A percentile compares a stretch with the other conserved stretches of the same genome.
Evolutionary conservation across 1,140 invertebrate genomes (phyloP).

Genomic region (Matsumurasca onukii): DNA sequence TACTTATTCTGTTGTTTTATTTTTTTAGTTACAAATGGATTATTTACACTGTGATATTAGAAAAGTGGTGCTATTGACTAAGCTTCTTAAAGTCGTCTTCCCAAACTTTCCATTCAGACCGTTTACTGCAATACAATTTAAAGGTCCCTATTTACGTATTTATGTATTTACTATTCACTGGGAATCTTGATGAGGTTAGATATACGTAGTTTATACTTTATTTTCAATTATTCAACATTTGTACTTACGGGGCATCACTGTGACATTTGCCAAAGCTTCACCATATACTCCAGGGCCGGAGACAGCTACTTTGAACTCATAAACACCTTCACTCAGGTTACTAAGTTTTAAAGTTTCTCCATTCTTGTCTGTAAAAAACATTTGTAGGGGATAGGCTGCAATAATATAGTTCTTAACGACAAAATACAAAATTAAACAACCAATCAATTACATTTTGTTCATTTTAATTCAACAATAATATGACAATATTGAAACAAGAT

Average conservation of each 20-base stretch:
- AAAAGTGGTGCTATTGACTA: too few species aligned
- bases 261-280: slow-evolving; percentile 86
- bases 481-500: neutral
- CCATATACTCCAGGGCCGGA: slow-evolving; percentile 72
- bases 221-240: too few species aligned
- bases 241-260: slow-evolving; percentile 76
- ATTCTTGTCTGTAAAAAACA: slow-evolving; percentile 86
- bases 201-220: too few species aligned
- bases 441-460: neutral
- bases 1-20: too few species aligned
- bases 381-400: neutral
- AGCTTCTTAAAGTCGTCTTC: too few species aligned
- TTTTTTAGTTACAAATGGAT: too few species aligned
- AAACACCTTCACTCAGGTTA: slow-evolving; percentile 80
- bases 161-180: neutral
- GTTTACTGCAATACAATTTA: too few species aligned
- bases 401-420: neutral
- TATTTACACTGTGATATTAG: too few species aligned
- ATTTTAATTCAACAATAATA: neutral
- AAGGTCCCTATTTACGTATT: too few species aligned
- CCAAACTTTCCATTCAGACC: too few species aligned
- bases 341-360: slow-evolving; percentile 72
- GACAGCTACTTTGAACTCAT: slow-evolving; percentile 85
- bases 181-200: too few species aligned
- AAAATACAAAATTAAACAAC: neutral